Conservation (phyloP, 2,888 invertebrate genomes). For the Epinotia demarniana region DNA sequence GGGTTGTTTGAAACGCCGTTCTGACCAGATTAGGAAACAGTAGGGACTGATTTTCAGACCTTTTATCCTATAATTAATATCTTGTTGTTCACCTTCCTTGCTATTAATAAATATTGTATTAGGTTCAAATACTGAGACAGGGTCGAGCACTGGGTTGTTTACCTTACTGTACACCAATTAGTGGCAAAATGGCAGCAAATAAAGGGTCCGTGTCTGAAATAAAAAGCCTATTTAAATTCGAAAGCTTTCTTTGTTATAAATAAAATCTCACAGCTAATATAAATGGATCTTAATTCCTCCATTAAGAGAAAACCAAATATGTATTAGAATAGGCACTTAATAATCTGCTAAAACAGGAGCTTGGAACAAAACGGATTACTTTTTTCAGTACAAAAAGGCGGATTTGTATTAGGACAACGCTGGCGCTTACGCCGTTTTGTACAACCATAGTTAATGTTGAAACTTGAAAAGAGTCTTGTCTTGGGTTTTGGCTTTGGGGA, state of each 20-base stretch:
- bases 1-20: too few relatives aligned
- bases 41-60: too few relatives aligned
- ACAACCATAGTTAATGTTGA: neutral
- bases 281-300: constrained; percentile 13
- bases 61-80: too few relatives aligned
- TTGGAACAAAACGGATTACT: neutral
- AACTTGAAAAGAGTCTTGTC: neutral
- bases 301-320: constrained; percentile 25
- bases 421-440: neutral
- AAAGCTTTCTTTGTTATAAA: neutral
- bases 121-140: too few relatives aligned
- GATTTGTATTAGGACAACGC: neutral
- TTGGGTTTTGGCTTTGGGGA: neutral
- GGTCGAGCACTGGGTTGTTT: too few relatives aligned
- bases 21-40: too few relatives aligned
- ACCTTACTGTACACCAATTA: too few relatives aligned
- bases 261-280: neutral
- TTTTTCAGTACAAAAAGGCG: neutral
- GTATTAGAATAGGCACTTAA: constrained; percentile 5
- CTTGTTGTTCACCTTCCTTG: too few relatives aligned
- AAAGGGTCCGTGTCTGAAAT: neutral
- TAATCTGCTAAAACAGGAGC: neutral
- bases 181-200: neutral
- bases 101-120: too few relatives aligned
- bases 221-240: neutral